Conservation (phyloP, 2,797 vertebrate species). For the Fistularia tabacaria region DNA sequence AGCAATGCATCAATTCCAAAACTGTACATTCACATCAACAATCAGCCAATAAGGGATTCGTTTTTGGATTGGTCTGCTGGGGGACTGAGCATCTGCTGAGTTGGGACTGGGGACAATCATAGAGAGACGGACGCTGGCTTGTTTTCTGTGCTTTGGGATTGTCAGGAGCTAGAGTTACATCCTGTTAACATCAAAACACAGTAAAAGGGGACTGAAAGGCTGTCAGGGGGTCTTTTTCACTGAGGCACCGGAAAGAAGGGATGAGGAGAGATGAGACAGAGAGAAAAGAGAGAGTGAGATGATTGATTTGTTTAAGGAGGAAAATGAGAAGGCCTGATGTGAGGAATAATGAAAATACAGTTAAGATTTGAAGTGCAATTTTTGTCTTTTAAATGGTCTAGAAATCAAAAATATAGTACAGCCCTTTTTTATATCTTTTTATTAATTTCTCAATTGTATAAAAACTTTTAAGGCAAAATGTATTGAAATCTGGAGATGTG, state of each 20-base stretch:
- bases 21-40: too few relatives aligned
- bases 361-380: too few relatives aligned
- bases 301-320: constrained; percentile 28
- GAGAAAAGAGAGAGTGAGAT: constrained; percentile 22
- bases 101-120: constrained; percentile 19
- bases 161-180: constrained; percentile 30
- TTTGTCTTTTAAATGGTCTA: too few relatives aligned
- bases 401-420: too few relatives aligned
- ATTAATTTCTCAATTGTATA: too few relatives aligned
- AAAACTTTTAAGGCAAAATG: too few relatives aligned
- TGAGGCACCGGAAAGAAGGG: constrained; percentile 12
- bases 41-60: background rate
- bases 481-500: too few relatives aligned
- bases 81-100: constrained; percentile 33
- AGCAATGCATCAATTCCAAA: too few relatives aligned
- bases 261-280: constrained; percentile 11
- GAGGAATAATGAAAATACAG: constrained; percentile 5
- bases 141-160: constrained; percentile 21
- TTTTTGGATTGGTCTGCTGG: constrained; percentile 23
- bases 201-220: constrained; percentile 25
- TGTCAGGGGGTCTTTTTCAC: constrained; percentile 14
- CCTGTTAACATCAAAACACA: background rate
- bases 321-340: constrained; percentile 10
- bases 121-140: constrained; percentile 32
- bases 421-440: too few relatives aligned